phyloP scores from a whole-genome alignment of 2,113 vertebrate genomes.

The Cinclus cinclus region DNA sequence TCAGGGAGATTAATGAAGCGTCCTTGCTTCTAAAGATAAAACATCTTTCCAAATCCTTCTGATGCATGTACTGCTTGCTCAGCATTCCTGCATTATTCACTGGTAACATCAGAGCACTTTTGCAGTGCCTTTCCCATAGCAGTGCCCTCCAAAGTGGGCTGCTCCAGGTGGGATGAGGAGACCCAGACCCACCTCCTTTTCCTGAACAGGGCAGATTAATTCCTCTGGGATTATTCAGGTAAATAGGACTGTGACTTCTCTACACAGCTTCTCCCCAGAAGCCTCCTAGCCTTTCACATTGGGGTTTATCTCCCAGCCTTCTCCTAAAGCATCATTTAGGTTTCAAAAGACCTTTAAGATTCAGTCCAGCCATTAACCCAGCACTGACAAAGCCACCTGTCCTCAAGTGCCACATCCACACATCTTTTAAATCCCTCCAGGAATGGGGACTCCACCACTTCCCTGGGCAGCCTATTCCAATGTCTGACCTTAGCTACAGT shows the following conservation, averaged over 20 bases:
- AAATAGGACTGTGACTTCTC: not conserved
- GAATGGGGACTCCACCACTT: not conserved
- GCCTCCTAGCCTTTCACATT: not conserved
- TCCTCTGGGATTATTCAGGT: not conserved
- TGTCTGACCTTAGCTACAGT: not conserved
- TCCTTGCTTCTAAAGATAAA: constrained; percentile 32
- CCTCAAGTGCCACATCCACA: not conserved
- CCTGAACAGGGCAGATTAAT: not conserved
- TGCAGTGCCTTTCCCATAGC: not conserved
- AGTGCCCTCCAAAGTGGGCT: not conserved
- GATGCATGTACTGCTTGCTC: not conserved
- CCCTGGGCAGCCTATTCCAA: not conserved
- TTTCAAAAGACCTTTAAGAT: not conserved
- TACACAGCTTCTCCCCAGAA: not conserved
- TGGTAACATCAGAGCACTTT: not conserved
- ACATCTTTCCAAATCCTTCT: not conserved
- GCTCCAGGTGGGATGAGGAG: not conserved
- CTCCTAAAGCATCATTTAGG: not conserved
- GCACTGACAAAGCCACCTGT: not conserved
- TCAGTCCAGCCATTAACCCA: not conserved
- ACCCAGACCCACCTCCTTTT: not conserved
- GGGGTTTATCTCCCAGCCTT: not conserved
- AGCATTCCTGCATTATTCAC: constrained; percentile 15
- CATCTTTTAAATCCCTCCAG: not conserved
- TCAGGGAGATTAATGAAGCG: constrained; percentile 21